Conservation (phyloP, 1,140 invertebrate species). For the Trichonephila clavipes region DNA sequence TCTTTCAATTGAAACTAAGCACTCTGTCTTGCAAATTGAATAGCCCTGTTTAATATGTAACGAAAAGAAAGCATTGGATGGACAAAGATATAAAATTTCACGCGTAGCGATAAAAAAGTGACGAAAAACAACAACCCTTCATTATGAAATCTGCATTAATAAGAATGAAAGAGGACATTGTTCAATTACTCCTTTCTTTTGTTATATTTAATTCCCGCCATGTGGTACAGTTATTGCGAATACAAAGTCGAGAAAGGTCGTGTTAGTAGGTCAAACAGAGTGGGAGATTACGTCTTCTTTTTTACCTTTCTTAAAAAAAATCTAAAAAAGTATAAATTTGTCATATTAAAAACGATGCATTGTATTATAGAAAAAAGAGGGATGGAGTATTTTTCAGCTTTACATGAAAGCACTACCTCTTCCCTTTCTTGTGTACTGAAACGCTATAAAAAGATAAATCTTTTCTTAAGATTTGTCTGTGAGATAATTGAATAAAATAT, state of each 20-base stretch:
- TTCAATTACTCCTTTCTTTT: constrained; percentile 1
- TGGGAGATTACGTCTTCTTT: neutral
- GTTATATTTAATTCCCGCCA: neutral
- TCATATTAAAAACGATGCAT: too few species aligned
- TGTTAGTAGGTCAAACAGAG: neutral
- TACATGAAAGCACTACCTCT: too few species aligned
- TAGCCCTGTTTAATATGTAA: too few species aligned
- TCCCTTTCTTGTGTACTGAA: too few species aligned
- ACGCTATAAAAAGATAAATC: too few species aligned
- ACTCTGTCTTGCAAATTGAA: too few species aligned
- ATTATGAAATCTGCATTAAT: neutral
- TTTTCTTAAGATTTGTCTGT: neutral
- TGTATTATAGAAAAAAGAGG: too few species aligned
- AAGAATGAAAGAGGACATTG: neutral
- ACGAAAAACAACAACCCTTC: neutral
- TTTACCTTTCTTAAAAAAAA: neutral
- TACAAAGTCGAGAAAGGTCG: neutral
- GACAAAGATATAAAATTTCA: neutral
- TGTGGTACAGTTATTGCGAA: neutral
- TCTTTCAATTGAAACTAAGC: too few species aligned
- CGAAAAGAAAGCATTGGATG: neutral
- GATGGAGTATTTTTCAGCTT: too few species aligned
- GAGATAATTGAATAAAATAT: constrained; percentile 14
- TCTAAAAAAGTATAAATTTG: too few species aligned
- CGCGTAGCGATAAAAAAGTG: neutral